A percentile compares a stretch with the other conserved stretches of the same genome.
Conservation (phyloP, 2,888 invertebrate genomes). For the Drosophila monieri region DNA sequence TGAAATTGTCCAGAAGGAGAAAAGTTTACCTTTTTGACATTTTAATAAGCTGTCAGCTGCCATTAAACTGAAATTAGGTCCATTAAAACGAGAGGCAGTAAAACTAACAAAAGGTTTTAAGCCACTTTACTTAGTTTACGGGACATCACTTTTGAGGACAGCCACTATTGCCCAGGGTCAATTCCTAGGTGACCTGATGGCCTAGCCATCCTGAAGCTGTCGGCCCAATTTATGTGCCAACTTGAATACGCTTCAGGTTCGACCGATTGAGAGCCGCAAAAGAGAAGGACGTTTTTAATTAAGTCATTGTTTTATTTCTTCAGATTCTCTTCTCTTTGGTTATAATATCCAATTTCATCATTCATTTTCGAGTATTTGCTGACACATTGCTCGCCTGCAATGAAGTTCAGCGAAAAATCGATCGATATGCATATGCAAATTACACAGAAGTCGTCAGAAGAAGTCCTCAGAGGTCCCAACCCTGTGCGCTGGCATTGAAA, state of each 20-base stretch:
- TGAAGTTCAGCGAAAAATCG: conserved; percentile 8
- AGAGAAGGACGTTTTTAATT: not conserved
- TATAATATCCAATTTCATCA: conserved; percentile 13
- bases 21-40: conserved; percentile 43
- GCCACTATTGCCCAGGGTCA: conserved; percentile 5
- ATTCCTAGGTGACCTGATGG: not conserved
- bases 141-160: conserved; percentile 11
- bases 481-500: conserved; percentile 41
- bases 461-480: conserved; percentile 12
- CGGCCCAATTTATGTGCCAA: conserved; percentile 20
- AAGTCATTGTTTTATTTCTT: not conserved
- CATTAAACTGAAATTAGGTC: conserved; percentile 17
- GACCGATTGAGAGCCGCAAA: not conserved
- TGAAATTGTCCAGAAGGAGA: conserved; percentile 10
- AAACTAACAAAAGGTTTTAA: conserved; percentile 34
- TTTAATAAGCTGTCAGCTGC: conserved; percentile 70
- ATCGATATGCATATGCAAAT: conserved; percentile 48
- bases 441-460: conserved; percentile 16
- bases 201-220: not conserved
- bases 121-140: conserved; percentile 34
- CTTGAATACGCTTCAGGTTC: conserved; percentile 13
- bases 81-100: conserved; percentile 12
- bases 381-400: conserved; percentile 44
- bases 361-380: conserved; percentile 14
- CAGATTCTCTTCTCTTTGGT: conserved; percentile 22